Conservation (phyloP, 2,113 vertebrate genomes). For the Brachypodius melanocephalos region DNA sequence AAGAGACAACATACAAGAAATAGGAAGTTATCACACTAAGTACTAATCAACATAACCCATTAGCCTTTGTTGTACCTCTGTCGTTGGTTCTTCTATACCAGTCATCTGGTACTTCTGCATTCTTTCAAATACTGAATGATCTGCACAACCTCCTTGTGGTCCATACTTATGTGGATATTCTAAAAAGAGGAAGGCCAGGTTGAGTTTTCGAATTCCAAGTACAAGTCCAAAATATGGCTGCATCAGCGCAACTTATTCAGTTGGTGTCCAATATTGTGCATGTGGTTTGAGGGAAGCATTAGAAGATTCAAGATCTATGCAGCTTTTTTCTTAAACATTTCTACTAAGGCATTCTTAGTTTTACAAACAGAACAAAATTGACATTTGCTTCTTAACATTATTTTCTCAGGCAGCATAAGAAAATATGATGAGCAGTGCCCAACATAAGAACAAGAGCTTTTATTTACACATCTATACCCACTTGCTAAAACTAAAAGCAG, state of each 20-base stretch:
- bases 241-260: neutral
- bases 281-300: neutral
- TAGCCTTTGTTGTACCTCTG: slow-evolving; percentile 64
- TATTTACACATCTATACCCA: neutral
- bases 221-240: neutral
- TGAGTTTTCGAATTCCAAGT: slow-evolving; percentile 1
- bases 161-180: slow-evolving; percentile 98
- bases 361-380: neutral
- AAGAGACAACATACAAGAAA: neutral
- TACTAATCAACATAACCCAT: neutral
- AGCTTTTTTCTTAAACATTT: neutral
- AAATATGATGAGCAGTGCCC: neutral
- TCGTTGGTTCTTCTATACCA: slow-evolving; percentile 70
- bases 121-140: slow-evolving; percentile 91
- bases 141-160: slow-evolving; percentile 92
- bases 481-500: neutral
- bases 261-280: neutral
- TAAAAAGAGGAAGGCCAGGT: slow-evolving; percentile 64
- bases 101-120: slow-evolving; percentile 92
- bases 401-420: neutral
- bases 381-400: neutral
- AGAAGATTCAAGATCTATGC: neutral
- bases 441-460: neutral
- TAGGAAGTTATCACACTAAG: neutral
- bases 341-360: neutral